Evolutionary conservation across 2,113 vertebrate species (phyloP), one percentile per base, ranked within the genome.

Genomic region (Corvus cornix): DNA sequence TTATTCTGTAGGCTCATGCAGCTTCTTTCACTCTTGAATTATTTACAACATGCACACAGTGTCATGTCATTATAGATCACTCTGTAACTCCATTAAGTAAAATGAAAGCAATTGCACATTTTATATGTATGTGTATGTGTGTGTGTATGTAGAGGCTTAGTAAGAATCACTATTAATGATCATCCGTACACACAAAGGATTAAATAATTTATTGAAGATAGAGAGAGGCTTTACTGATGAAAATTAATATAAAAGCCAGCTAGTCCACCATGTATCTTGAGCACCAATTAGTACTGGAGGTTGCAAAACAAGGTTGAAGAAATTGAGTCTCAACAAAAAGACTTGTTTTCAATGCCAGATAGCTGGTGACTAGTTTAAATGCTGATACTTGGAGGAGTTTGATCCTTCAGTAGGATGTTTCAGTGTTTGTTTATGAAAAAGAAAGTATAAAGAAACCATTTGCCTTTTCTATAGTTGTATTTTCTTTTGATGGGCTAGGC

Each of bases 21-120:
- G 56, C 39, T 87, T 93, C 68, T 89, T 93, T 90, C 72, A 37
- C 63, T 90, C 70, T 66, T 89, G 46, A 93, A 90, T 83, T 94
- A 90, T 93, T 94, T 92, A 90, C 76, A 79, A 56, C 16, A 26
- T 33, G 66, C 49, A 75, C 37, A 58, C 5, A 20, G 35, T 31
- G 55, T 73, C 70, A 46, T 55, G 82, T 68, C 74, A 93, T 67
- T 75, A 27, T 48, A 93, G 74, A 75, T 77, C 52, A 59, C 83
- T 56, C 23, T 49, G 4, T 52, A 73, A 56, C 21, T 87, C 83
- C 44, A 81, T 41, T 80, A 83, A 58, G 68, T 75, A 83, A 91
- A 97, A 84, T 52, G 35, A 73, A 91, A 92, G 56, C 87, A 84
- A 91, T 85, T 89, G 70, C 53, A 56, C 26, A 64, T 55, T 75